phyloP scores from a whole-genome alignment of 2,888 invertebrate species.

The Phyllotreta striolata region DNA sequence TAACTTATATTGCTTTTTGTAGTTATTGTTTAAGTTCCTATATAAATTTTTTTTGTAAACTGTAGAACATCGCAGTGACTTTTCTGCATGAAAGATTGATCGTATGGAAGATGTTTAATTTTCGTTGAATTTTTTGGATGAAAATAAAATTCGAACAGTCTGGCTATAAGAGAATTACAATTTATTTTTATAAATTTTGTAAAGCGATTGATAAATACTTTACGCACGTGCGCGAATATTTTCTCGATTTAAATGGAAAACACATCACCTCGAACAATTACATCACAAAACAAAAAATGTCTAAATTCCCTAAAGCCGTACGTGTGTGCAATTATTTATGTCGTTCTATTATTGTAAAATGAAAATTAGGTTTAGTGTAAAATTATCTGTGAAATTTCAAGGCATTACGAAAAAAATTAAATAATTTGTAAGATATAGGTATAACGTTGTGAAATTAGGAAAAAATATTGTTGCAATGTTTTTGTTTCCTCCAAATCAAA shows the following conservation, averaged over 20 bases:
- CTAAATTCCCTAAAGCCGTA: neutral
- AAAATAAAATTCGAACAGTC: constrained; percentile 15
- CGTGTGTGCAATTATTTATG: constrained; percentile 35
- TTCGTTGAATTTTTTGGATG: constrained; percentile 19
- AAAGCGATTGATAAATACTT: constrained; percentile 26
- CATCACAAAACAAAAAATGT: constrained; percentile 11
- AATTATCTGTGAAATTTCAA: constrained; percentile 53
- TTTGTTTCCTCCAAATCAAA: constrained; percentile 52
- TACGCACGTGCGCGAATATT: constrained; percentile 1
- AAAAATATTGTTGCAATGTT: constrained; percentile 54
- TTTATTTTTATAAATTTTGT: constrained; percentile 30
- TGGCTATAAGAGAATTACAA: constrained; percentile 23
- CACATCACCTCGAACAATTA: constrained; percentile 4
- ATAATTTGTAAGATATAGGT: constrained; percentile 54
- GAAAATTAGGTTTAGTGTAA: constrained; percentile 50
- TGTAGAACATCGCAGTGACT: constrained; percentile 49
- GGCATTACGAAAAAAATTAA: constrained; percentile 52
- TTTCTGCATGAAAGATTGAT: constrained; percentile 43
- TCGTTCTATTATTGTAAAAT: constrained; percentile 38
- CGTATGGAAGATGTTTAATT: constrained; percentile 35
- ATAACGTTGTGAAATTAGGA: constrained; percentile 54
- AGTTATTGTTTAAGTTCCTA: constrained; percentile 57
- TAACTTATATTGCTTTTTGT: constrained; percentile 54
- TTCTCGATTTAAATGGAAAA: constrained; percentile 12
- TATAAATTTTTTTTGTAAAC: constrained; percentile 47